phyloP scores from a whole-genome alignment of 2,888 invertebrate genomes.

The Cynaeus angustus region DNA sequence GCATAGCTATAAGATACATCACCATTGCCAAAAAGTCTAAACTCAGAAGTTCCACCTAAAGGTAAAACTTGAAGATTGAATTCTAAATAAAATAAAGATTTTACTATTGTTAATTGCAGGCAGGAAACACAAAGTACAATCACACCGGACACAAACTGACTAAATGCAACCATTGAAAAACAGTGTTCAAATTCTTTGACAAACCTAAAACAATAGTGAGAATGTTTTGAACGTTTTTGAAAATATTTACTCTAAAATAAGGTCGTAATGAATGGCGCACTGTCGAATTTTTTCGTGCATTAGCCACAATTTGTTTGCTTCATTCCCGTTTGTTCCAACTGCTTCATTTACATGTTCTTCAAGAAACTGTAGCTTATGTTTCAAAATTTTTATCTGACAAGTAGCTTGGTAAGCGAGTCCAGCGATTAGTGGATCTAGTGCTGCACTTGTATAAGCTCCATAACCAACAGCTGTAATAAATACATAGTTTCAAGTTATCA shows the following conservation, averaged over 20 bases:
- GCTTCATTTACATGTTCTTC: constrained; percentile 12
- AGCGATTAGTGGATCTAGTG: constrained; percentile 26
- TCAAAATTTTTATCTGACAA: constrained; percentile 32
- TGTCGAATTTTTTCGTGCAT: constrained; percentile 6
- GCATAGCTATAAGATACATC: constrained; percentile 21
- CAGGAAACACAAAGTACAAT: constrained; percentile 15
- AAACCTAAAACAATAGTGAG: constrained; percentile 15
- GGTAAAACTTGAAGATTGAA: too few species aligned
- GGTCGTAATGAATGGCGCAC: constrained; percentile 28
- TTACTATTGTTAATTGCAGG: constrained; percentile 10
- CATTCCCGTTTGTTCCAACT: neutral
- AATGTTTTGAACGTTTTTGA: too few species aligned
- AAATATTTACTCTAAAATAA: constrained; percentile 26
- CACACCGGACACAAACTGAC: neutral
- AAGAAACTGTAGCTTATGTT: constrained; percentile 34
- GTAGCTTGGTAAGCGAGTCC: constrained; percentile 33
- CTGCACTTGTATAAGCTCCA: constrained; percentile 20
- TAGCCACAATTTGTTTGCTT: neutral
- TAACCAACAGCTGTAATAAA: constrained; percentile 35
- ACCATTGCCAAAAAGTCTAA: constrained; percentile 32
- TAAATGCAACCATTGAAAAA: constrained; percentile 11
- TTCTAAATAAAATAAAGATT: too few species aligned
- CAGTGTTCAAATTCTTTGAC: constrained; percentile 4
- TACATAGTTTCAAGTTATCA: neutral
- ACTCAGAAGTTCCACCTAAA: constrained; percentile 27